phyloP scores from a whole-genome alignment of 1,140 invertebrate genomes.

The Archivesica marissinica region DNA sequence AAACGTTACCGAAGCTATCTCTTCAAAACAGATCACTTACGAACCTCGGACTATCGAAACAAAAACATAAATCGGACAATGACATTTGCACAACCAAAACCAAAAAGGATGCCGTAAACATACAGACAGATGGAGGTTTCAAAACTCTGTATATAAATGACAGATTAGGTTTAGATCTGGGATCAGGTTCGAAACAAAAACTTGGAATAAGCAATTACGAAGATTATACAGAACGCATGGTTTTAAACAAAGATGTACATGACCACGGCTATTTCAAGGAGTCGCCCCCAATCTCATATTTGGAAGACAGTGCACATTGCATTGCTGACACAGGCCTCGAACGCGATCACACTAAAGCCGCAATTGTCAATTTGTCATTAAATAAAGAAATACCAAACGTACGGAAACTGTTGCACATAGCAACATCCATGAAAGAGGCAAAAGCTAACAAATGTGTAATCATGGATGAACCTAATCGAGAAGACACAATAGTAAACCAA shows the following conservation, averaged over 20 bases:
- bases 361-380: slow-evolving; percentile 33
- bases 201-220: slow-evolving; percentile 37
- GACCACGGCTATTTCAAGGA: background rate
- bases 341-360: slow-evolving; percentile 19
- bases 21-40: background rate
- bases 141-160: slow-evolving; percentile 59
- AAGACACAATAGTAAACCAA: background rate
- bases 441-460: background rate
- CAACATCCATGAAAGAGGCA: background rate
- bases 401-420: slow-evolving; percentile 13
- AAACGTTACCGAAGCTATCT: background rate
- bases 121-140: slow-evolving; percentile 11
- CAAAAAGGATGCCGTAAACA: background rate
- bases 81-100: background rate
- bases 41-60: background rate
- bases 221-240: slow-evolving; percentile 33
- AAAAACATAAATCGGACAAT: background rate
- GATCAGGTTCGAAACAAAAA: slow-evolving; percentile 3
- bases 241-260: slow-evolving; percentile 5
- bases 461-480: background rate
- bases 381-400: background rate
- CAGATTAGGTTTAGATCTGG: background rate
- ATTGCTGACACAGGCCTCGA: background rate
- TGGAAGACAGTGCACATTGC: background rate
- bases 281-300: background rate